These are phyloP conservation scores for Callaeas wilsoni DNA, from an alignment of 2,113 vertebrate species.

Conservation along the genomic window DNA sequence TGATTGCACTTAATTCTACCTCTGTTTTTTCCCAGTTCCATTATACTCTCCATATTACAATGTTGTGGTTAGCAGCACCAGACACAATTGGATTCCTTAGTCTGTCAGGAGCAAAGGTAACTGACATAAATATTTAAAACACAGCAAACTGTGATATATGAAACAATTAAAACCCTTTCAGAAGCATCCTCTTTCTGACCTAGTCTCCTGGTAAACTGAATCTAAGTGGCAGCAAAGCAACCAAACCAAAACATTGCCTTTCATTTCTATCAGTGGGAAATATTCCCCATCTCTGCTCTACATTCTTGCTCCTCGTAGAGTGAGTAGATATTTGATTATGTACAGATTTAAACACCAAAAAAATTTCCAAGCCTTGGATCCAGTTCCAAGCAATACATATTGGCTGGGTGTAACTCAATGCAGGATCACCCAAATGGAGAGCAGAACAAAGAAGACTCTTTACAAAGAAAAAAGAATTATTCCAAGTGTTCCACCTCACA, in stretches of 20 bases:
- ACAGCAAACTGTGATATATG: neutral
- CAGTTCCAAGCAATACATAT: slow-evolving; percentile 38
- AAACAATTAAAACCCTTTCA: neutral
- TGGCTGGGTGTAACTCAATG: slow-evolving; percentile 39
- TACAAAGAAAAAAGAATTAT: neutral
- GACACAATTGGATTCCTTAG: neutral
- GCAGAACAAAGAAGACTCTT: slow-evolving; percentile 9
- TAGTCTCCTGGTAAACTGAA: neutral
- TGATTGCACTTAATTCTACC: neutral
- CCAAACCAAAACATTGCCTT: neutral
- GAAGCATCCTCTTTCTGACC: neutral
- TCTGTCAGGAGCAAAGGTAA: neutral
- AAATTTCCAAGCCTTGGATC: slow-evolving; percentile 15
- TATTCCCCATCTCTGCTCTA: neutral
- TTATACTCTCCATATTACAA: neutral
- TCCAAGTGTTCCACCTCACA: slow-evolving; percentile 29
- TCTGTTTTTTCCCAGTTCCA: neutral
- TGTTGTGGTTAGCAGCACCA: neutral
- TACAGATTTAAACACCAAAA: slow-evolving; percentile 48
- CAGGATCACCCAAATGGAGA: neutral
- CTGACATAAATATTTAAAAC: neutral
- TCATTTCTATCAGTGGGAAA: neutral
- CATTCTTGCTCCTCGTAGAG: neutral
- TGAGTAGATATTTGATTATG: slow-evolving; percentile 34
- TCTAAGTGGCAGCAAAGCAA: neutral